Evolutionary conservation across 2,113 vertebrate species (phyloP), one percentile per base, ranked within the genome.

Genomic region (Corythornis vintsioides): DNA sequence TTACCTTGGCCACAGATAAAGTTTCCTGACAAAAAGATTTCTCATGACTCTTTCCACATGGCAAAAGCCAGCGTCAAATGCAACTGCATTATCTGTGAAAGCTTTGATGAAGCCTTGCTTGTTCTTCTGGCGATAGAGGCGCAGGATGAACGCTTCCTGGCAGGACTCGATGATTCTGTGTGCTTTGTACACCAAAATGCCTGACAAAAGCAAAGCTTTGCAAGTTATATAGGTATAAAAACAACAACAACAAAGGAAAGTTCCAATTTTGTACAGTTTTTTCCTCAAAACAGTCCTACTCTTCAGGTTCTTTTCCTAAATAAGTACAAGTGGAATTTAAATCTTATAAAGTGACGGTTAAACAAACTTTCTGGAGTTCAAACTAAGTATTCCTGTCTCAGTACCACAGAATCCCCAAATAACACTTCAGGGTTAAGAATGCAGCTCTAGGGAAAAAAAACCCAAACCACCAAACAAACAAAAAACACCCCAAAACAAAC

Each of bases 31-130:
- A 70, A 99, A 99, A 78, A 99, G 98, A 96, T 98, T 99, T 77
- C 99, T 98, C 99, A 99, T 99, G 84, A 99, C 99, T 53, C 99
- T 98, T 96, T 99, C 99, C 95, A 99, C 99, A 0, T 98, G 98
- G 95, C 99, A 99, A 97, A 99, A 99, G 9, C 99, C 99, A 1
- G 98, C 98, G 79, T 98, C 98, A 95, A 99, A 99, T 47, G 99
- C 98, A 3, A 98, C 97, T 5, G 98, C 98, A n/a, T 99, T 99
- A 96, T 99, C 99, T 19, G 99, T 99, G 96, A 99, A 99, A 78
- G 99, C 99, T 96, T 99, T 99, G 78, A 99, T 99, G 96, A 99
- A 99, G 43, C 99, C 99, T 0, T 98, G 98, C 94, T 99, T 99
- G 96, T 99, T 99, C 97, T 99, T 99, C 97, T 99, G 99, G 63